Base-by-base conservation (phyloP, 92 coral and sea anemone genomes). In the Galaxea fascicularis region DNA sequence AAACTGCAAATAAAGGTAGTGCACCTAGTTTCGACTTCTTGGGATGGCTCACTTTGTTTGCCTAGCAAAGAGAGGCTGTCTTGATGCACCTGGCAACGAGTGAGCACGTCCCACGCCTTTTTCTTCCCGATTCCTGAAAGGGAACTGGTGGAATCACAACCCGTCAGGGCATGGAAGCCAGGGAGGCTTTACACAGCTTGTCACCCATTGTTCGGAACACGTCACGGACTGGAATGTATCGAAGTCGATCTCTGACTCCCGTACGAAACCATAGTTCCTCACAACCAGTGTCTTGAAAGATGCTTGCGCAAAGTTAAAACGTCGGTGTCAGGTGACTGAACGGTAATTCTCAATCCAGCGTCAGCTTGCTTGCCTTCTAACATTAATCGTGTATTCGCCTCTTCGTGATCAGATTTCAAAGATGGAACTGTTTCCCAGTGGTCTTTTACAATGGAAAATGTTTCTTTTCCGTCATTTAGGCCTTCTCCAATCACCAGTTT, bases 281-380 rank as follows among this genome's bases (percentile, higher is more conserved):
- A 70, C 88, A 83, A 47, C 60, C 73, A 8, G 74, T 56, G 17
- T 24, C 85, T 28, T 21, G 49, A 67, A 82, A 74, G 74, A 53
- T 78, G 26, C 69, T 0, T 18, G 54, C 75, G 26, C 79, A 88
- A 46, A 83, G 80, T 52, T 14, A 74, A 27, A 29, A 88, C 87
- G 76, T 88, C 87, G 0, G 91, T 88, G 28, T 88, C 88, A 15
- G 88, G 88, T 27, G 76, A 87, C 64, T 87, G 91, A 31, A 87
- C 70, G 15, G 80, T 52, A 39, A 87, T 62, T 57, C 86, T 62
- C 27, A 62, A 28, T 17, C 46, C 35, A 22, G 64, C 26, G 20
- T 69, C 75, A 57, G 86, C 89, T 79, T 90, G 51, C 52, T 76
- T 66, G 63, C 86, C 91, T 31, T 87, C 91, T 18, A 90, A 78